phyloP scores from a whole-genome alignment of 2,797 vertebrate genomes.

The Oreonectes daqikongensis region DNA sequence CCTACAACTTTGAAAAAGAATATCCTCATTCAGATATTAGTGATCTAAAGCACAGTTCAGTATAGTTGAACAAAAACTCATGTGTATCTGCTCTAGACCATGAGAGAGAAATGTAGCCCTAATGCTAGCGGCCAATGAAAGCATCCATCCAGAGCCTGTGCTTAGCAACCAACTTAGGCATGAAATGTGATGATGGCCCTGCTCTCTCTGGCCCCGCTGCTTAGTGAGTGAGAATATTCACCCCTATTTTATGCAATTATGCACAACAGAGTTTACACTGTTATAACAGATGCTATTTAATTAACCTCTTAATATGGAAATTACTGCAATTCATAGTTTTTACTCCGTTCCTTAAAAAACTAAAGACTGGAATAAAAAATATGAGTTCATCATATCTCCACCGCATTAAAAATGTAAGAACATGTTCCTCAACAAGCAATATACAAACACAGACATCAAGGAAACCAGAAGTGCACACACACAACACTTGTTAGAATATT shows the following conservation, averaged over 20 bases:
- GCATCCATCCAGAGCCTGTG: slow-evolving; percentile 24
- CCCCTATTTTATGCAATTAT: slow-evolving; percentile 68
- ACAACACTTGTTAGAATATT: neutral
- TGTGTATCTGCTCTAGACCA: neutral
- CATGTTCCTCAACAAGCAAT: neutral
- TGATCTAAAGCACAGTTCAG: neutral
- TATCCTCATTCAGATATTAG: neutral
- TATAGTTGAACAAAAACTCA: too few relatives aligned
- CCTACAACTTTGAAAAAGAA: neutral
- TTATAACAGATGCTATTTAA: slow-evolving; percentile 68
- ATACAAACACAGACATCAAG: neutral
- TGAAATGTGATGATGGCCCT: slow-evolving; percentile 65
- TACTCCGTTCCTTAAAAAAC: slow-evolving; percentile 60
- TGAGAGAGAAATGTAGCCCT: neutral
- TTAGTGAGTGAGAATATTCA: slow-evolving; percentile 45
- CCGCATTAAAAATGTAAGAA: neutral
- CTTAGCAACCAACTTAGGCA: slow-evolving; percentile 58
- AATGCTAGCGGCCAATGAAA: neutral
- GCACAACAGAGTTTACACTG: slow-evolving; percentile 63
- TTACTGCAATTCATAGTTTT: slow-evolving; percentile 60
- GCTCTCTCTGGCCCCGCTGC: slow-evolving; percentile 41
- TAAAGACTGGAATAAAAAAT: neutral
- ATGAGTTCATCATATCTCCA: neutral
- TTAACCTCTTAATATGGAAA: slow-evolving; percentile 69
- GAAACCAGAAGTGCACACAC: neutral